Conservation (phyloP, 2,888 invertebrate genomes). For the Tachina grossa region DNA sequence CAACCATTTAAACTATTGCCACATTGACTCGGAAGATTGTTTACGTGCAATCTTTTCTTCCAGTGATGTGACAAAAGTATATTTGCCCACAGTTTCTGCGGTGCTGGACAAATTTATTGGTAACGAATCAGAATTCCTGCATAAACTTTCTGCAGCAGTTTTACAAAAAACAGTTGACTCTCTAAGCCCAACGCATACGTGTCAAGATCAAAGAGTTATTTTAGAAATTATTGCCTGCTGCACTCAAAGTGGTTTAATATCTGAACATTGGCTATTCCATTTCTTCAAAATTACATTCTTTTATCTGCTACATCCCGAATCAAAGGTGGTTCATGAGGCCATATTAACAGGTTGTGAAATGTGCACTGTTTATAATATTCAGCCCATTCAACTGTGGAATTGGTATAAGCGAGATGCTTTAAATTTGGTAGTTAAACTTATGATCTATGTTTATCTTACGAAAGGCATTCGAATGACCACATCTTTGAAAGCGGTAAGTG, state of each 20-base stretch:
- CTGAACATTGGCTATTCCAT: constrained; percentile 79
- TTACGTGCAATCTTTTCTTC: constrained; percentile 49
- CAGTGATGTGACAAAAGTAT: constrained; percentile 27
- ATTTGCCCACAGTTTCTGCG: constrained; percentile 55
- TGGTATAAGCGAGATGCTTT: constrained; percentile 82
- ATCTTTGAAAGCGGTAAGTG: constrained; percentile 77
- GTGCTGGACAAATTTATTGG: constrained; percentile 73
- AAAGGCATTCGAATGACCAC: constrained; percentile 78
- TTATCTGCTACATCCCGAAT: constrained; percentile 78
- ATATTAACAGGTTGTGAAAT: constrained; percentile 79
- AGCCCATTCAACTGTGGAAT: constrained; percentile 80
- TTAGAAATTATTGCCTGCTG: constrained; percentile 74
- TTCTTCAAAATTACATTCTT: constrained; percentile 81
- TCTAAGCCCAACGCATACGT: constrained; percentile 45
- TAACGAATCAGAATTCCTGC: constrained; percentile 71
- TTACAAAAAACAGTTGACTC: constrained; percentile 71
- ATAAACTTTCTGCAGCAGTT: constrained; percentile 72
- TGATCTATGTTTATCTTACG: constrained; percentile 77
- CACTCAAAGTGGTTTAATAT: constrained; percentile 72
- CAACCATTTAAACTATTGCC: constrained; percentile 73
- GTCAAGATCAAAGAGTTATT: constrained; percentile 72
- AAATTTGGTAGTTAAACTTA: constrained; percentile 77
- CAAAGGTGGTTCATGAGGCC: constrained; percentile 79
- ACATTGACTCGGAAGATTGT: constrained; percentile 57
- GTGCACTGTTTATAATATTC: constrained; percentile 78